A percentile compares a stretch with the other conserved stretches of the same genome.
phyloP scores from a whole-genome alignment of 2,797 vertebrate species.

The Danio tinwini region DNA sequence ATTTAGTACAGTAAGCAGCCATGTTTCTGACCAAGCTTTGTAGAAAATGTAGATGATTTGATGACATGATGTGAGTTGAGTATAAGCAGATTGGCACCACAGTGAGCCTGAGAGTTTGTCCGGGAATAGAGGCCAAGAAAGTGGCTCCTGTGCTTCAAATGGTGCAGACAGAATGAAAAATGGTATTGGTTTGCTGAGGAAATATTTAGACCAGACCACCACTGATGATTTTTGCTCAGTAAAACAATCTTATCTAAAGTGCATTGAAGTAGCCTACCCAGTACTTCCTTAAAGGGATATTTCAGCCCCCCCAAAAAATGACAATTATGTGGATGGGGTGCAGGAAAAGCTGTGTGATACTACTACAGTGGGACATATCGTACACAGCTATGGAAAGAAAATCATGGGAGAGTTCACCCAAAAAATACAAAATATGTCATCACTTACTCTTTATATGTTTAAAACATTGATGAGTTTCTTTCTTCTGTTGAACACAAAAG shows the following conservation, averaged over 20 bases:
- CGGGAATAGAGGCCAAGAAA: conserved; percentile 24
- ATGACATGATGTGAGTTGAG: conserved; percentile 29
- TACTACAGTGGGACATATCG: too few relatives aligned
- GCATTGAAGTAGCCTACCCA: not conserved
- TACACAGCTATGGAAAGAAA: too few relatives aligned
- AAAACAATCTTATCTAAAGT: conserved; percentile 1
- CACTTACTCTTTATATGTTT: too few relatives aligned
- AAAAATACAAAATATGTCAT: too few relatives aligned
- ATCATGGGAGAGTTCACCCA: too few relatives aligned
- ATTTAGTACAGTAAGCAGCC: not conserved
- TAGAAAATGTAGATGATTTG: conserved; percentile 11
- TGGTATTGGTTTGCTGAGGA: not conserved
- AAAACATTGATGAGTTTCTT: too few relatives aligned
- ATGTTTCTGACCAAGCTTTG: not conserved
- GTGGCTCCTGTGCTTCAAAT: not conserved
- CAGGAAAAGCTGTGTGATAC: not conserved
- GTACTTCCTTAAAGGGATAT: conserved; percentile 14
- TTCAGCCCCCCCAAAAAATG: not conserved
- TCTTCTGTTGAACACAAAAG: too few relatives aligned
- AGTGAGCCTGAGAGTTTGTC: not conserved
- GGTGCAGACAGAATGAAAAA: conserved; percentile 4
- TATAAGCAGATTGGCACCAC: not conserved
- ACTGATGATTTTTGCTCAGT: not conserved
- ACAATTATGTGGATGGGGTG: not conserved
- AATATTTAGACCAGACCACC: conserved; percentile 41